Conservation (phyloP, 2,113 vertebrate genomes). For the Elaphurus davidianus region DNA sequence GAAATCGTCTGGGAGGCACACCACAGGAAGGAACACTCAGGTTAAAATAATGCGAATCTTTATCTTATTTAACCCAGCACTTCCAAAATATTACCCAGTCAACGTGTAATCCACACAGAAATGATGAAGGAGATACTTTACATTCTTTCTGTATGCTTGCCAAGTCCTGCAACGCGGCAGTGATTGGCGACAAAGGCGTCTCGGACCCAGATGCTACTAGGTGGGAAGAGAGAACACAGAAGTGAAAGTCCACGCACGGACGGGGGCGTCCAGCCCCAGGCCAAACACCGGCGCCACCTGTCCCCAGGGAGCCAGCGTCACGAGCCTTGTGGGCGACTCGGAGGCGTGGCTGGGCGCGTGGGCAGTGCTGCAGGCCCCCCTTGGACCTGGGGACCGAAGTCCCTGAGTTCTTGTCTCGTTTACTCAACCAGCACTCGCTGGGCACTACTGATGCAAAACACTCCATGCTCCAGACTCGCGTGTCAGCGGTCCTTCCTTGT, state of each 20-base stretch:
- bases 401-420: not conserved
- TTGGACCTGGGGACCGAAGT: not conserved
- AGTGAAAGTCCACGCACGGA: rapidly evolving
- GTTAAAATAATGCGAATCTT: not conserved
- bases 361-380: not conserved
- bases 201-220: not conserved
- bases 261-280: not conserved
- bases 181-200: not conserved
- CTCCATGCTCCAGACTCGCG: rapidly evolving
- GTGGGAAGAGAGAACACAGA: not conserved
- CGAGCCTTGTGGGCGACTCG: rapidly evolving
- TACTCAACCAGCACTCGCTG: not conserved
- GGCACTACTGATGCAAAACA: rapidly evolving
- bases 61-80: not conserved
- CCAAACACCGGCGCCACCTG: not conserved
- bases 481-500: not conserved
- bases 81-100: not conserved
- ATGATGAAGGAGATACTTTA: not conserved
- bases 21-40: not conserved
- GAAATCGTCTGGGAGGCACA: no score
- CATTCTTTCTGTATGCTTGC: not conserved
- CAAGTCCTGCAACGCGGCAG: not conserved
- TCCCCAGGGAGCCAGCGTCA: not conserved
- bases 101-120: not conserved
- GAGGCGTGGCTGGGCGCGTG: rapidly evolving